These are phyloP conservation scores for Erebia aethiops DNA, from an alignment of 2,888 invertebrate genomes.

Conservation along the genomic window DNA sequence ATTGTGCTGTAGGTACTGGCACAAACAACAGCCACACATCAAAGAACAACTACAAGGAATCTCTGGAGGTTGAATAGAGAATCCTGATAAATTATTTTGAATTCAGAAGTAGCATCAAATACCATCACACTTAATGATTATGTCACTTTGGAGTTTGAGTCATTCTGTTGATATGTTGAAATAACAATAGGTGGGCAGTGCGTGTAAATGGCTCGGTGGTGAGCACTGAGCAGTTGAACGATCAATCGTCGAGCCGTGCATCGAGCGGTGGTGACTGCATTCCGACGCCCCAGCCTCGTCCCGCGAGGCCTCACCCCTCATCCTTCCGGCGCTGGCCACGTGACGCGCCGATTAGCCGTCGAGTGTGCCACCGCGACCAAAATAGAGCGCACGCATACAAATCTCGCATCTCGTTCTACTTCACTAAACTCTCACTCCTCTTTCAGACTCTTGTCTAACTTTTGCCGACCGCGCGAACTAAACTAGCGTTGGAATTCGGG, in stretches of 20 bases:
- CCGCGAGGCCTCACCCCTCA: slow-evolving; percentile 67
- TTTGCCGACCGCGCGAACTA: slow-evolving; percentile 47
- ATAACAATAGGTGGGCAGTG: slow-evolving; percentile 22
- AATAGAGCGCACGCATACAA: slow-evolving; percentile 75
- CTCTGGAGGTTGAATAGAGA: too few relatives aligned
- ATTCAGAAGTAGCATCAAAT: too few relatives aligned
- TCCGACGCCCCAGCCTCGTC: slow-evolving; percentile 62
- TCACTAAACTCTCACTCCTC: slow-evolving; percentile 64
- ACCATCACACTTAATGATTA: not conserved
- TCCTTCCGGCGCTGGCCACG: slow-evolving; percentile 80
- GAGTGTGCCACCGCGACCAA: slow-evolving; percentile 79
- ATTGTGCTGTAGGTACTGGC: too few relatives aligned
- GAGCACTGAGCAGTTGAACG: slow-evolving; percentile 56
- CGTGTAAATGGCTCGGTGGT: slow-evolving; percentile 36
- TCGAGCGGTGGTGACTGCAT: slow-evolving; percentile 78
- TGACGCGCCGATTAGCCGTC: slow-evolving; percentile 80
- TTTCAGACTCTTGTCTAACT: slow-evolving; percentile 51
- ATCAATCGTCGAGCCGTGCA: slow-evolving; percentile 73
- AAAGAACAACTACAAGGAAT: too few relatives aligned
- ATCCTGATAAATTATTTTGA: too few relatives aligned
- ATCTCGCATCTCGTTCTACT: slow-evolving; percentile 67
- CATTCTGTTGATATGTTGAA: slow-evolving; percentile 18
- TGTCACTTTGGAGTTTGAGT: slow-evolving; percentile 6
- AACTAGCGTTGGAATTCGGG: slow-evolving; percentile 42
- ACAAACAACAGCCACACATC: too few relatives aligned